Evolutionary conservation across 1,140 invertebrate species (phyloP), one percentile per base, ranked within the genome.

Genomic region (Schlechtendalia chinensis): DNA sequence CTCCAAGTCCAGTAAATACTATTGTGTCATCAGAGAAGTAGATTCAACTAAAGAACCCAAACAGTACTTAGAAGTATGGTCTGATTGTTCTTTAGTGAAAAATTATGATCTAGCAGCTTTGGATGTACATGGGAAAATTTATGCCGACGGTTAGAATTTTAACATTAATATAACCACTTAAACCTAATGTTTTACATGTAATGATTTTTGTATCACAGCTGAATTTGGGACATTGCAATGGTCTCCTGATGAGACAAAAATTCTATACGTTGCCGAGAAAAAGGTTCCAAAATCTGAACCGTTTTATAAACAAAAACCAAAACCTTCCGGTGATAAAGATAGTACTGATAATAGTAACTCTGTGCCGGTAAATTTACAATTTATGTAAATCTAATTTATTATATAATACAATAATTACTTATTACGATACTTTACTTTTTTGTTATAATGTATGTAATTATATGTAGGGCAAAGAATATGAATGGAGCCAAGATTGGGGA

Each of bases 261-360:
- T 95, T 17, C 84, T 94, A 1, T 96, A 95, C 84, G 86, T 95
- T 27, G 94, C 93, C 53, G 94, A 96, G 86, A 92, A 90, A 83
- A 95, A 95, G 85, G 82, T 88, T 27, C 86, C 89, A 1, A 94
- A 93, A 84, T 88, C 89, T 17, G 90, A 91, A 82, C 90, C 93
- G 1, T 94, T 92, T 85, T 92, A 92, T 83, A 91, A 91, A 82
- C 87, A 89, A 83, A 88, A 88, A 82, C 85, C 88, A 67, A 72
- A n/a, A 54, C 2, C 22, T 5, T 45, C 45, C 0, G 19, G 14
- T 24, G 56, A 59, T 8, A 47, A 58, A 50, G 29, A 79, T 24
- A 11, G 14, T 14, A 17, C n/a, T 1, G 19, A 75, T 45, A 79
- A n/a, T 10, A 56, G 12, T 39, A 59, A 45, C 6, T 45, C 1